Evolutionary conservation across 2,888 invertebrate genomes (phyloP).

Genomic region (Mesorhabditis spiculigera): DNA sequence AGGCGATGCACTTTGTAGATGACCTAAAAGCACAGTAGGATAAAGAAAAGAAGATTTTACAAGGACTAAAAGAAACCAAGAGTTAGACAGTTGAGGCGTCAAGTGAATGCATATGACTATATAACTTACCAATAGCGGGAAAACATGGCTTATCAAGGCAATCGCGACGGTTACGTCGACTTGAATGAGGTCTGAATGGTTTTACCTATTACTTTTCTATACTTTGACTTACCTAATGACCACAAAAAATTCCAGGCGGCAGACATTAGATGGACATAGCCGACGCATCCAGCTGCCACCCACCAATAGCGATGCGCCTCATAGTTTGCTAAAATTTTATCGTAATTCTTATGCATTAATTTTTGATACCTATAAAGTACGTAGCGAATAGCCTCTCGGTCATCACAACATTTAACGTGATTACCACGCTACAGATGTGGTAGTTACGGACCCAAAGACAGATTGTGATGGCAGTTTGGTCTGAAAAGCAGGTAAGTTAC

Average conservation of each 20-base stretch:
- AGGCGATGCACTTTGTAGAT: neutral
- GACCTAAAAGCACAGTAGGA: neutral
- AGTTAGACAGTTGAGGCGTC: too few species aligned
- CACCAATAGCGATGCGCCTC: too few species aligned
- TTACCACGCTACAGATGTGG: neutral
- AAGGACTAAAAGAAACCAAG: too few species aligned
- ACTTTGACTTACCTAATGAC: too few species aligned
- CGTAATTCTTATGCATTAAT: too few species aligned
- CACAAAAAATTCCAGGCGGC: too few species aligned
- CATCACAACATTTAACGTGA: neutral
- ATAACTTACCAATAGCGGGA: neutral
- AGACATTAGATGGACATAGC: too few species aligned
- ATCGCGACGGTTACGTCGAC: neutral
- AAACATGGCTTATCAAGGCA: neutral
- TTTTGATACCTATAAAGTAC: neutral
- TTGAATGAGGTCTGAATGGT: neutral
- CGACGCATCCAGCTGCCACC: too few species aligned
- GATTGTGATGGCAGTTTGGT: neutral
- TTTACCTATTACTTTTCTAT: neutral
- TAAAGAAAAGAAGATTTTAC: neutral
- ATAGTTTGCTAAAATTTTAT: too few species aligned
- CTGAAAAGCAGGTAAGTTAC: neutral
- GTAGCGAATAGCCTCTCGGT: conserved; percentile 1
- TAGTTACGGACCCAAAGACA: neutral
- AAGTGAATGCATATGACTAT: too few species aligned